Evolutionary conservation across 2,888 invertebrate species (phyloP).

Genomic region (Oxytorus armatus): DNA sequence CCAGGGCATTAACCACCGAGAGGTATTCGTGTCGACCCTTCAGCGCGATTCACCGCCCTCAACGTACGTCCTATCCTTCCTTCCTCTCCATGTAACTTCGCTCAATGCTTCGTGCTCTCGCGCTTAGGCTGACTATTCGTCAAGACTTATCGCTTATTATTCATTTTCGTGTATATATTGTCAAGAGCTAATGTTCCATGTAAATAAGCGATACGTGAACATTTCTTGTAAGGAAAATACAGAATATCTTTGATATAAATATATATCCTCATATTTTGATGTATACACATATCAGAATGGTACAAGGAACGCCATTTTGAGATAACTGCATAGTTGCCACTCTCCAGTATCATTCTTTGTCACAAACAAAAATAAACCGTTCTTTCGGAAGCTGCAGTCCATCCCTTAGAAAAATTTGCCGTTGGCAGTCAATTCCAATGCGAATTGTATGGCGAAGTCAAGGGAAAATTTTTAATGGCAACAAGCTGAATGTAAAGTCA

Average conservation of each 20-base stretch:
- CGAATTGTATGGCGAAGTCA: too few relatives aligned
- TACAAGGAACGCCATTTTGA: too few relatives aligned
- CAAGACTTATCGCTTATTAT: constrained; percentile 21
- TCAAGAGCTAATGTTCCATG: not conserved
- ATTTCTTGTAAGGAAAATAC: constrained; percentile 7
- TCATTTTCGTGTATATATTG: not conserved
- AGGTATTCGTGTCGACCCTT: constrained; percentile 62
- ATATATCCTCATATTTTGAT: too few relatives aligned
- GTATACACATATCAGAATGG: too few relatives aligned
- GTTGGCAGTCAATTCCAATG: too few relatives aligned
- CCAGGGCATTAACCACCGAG: constrained; percentile 55
- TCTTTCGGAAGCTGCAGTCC: too few relatives aligned
- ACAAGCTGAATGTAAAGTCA: too few relatives aligned
- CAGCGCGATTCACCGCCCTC: constrained; percentile 39
- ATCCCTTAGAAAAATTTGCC: too few relatives aligned
- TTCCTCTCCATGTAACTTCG: constrained; percentile 5
- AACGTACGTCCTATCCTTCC: constrained; percentile 18
- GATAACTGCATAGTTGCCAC: too few relatives aligned
- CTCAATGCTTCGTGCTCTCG: not conserved
- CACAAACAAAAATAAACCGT: too few relatives aligned
- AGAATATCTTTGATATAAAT: not conserved
- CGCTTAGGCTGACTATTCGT: constrained; percentile 23
- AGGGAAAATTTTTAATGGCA: too few relatives aligned
- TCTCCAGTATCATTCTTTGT: too few relatives aligned
- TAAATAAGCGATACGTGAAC: not conserved